Conservation (phyloP, 2,113 vertebrate genomes). For the Podarcis raffonei region DNA sequence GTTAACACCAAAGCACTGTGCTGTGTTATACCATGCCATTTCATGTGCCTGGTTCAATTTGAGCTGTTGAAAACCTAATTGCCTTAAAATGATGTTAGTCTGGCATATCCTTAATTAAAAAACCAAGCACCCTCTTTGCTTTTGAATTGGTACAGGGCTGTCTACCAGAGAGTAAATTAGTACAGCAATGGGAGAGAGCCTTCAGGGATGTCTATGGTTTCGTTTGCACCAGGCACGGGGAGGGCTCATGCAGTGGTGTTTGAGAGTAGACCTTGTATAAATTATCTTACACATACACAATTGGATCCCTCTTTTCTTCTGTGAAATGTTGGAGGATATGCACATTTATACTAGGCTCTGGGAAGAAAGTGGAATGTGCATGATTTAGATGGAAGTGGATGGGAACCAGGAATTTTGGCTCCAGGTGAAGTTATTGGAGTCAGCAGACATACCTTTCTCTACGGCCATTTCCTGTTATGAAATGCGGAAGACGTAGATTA, state of each 20-base stretch:
- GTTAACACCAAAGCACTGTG: background rate
- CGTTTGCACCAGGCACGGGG: background rate
- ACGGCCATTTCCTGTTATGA: background rate
- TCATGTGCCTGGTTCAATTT: background rate
- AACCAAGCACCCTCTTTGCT: background rate
- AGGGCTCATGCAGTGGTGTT: background rate
- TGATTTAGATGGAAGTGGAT: background rate
- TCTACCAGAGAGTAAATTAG: background rate
- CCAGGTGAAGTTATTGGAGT: background rate
- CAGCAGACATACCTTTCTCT: background rate
- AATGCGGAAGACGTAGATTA: background rate
- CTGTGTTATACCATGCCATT: too few species aligned
- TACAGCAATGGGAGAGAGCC: background rate
- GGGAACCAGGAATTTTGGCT: background rate
- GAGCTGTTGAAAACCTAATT: background rate
- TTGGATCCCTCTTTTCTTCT: background rate
- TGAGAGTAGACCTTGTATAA: background rate
- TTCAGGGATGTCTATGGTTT: background rate
- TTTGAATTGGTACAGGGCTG: background rate
- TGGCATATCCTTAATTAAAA: background rate
- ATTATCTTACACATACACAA: background rate
- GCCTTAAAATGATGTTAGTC: background rate
- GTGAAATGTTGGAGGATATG: background rate
- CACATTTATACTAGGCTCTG: background rate
- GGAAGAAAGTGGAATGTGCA: background rate